Percentiles rank a stretch among this genome's conserved stretches.
These are phyloP conservation scores for Umimayanthus chanpuru DNA, from an alignment of 92 coral and sea anemone species.

Conservation along the genomic window DNA sequence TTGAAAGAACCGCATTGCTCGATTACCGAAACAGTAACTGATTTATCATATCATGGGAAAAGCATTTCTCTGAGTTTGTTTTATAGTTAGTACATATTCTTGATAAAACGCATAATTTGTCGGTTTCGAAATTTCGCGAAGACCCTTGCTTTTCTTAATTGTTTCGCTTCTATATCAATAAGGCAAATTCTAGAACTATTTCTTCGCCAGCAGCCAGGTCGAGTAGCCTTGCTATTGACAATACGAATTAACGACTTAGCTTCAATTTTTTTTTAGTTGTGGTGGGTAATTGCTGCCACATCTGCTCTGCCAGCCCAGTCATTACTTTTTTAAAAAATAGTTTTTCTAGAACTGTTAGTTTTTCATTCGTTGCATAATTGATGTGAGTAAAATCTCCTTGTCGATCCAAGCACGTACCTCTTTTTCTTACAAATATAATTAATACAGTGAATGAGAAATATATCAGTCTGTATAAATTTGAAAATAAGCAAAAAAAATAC, in stretches of 20 bases:
- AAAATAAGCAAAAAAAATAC: no score
- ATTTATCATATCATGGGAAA: background rate
- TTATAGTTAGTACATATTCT: background rate
- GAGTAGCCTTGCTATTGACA: conserved; percentile 12
- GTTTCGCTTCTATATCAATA: background rate
- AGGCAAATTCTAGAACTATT: background rate
- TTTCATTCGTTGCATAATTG: background rate
- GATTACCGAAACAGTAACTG: conserved; percentile 2
- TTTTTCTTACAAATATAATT: no score
- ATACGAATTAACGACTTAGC: background rate
- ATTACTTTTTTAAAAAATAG: background rate
- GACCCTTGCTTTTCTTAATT: background rate
- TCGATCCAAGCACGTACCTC: background rate
- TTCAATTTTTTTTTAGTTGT: background rate
- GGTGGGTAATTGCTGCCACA: background rate
- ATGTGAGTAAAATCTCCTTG: no score
- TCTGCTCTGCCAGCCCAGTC: background rate
- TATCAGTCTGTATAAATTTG: no score
- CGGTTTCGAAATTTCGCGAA: background rate
- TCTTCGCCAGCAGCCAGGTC: conserved; percentile 13
- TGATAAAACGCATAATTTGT: background rate
- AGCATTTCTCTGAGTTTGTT: background rate
- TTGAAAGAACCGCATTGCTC: background rate
- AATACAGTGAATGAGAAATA: no score
- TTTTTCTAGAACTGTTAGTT: background rate